Evolutionary conservation across 2,113 vertebrate species (phyloP).

Genomic region (Oceanites oceanicus): DNA sequence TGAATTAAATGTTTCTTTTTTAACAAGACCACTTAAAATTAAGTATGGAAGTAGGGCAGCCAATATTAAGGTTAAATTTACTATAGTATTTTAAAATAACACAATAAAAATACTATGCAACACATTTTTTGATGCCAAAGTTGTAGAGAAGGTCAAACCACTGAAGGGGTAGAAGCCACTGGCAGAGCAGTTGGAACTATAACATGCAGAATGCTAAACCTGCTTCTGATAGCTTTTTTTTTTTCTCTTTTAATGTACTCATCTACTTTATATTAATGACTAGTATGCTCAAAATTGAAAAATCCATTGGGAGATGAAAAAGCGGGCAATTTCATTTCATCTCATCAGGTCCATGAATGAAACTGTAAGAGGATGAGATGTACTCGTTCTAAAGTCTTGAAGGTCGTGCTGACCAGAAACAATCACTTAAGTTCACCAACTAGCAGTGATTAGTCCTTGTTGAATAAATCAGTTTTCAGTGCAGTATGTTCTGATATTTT

Average conservation of each 20-base stretch:
- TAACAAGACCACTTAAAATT: not conserved
- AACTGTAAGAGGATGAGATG: not conserved
- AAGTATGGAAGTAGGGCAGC: not conserved
- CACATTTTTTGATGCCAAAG: not conserved
- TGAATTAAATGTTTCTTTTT: constrained; percentile 12
- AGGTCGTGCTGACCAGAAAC: not conserved
- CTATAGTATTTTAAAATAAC: constrained; percentile 1
- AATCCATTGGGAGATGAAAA: not conserved
- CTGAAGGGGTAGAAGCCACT: not conserved
- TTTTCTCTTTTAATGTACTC: not conserved
- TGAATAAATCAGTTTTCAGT: not conserved
- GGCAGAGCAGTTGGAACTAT: not conserved
- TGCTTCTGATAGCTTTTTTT: not conserved
- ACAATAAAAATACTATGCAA: not conserved
- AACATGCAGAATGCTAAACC: not conserved
- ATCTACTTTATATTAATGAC: not conserved
- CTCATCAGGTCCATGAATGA: not conserved
- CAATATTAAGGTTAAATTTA: not conserved
- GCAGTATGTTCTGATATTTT: not conserved
- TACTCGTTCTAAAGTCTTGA: not conserved
- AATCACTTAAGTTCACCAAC: not conserved
- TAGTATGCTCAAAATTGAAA: not conserved
- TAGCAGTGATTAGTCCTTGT: not conserved
- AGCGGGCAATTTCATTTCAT: not conserved
- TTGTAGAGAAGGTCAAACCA: not conserved